Percentiles rank a stretch among this genome's conserved stretches.
Evolutionary conservation across 2,797 vertebrate species (phyloP).

Genomic region (Chrosomus eos): DNA sequence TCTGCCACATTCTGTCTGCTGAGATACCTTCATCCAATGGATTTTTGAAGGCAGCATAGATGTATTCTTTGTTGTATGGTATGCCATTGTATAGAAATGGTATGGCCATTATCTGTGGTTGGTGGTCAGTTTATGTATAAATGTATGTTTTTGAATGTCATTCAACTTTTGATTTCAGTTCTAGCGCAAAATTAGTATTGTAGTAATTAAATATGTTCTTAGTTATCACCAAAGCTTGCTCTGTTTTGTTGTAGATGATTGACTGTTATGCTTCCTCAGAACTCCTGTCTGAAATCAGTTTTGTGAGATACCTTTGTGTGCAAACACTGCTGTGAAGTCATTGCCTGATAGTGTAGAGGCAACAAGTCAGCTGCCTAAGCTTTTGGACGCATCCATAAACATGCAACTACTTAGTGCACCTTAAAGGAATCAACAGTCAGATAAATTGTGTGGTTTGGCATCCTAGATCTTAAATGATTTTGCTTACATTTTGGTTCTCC

Average conservation of each 20-base stretch:
- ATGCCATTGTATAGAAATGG: no score
- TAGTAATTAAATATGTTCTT: not conserved
- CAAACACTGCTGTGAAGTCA: not conserved
- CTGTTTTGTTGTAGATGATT: not conserved
- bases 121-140: not conserved
- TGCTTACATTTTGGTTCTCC: not conserved
- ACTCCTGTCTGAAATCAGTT: not conserved
- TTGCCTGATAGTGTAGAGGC: not conserved
- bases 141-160: not conserved
- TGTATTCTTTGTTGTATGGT: not conserved
- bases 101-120: no score
- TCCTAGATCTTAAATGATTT: not conserved
- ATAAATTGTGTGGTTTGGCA: slow-evolving; percentile 12
- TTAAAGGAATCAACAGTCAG: not conserved
- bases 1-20: not conserved
- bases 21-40: not conserved
- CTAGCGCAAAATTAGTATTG: not conserved
- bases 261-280: not conserved
- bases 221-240: not conserved
- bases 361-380: not conserved
- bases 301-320: not conserved
- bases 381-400: not conserved
- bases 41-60: not conserved
- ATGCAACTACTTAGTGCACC: not conserved
- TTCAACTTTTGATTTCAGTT: not conserved